Evolutionary conservation across 2,888 invertebrate species (phyloP), one percentile per base, ranked within the genome.

Genomic region (Muscina levida): DNA sequence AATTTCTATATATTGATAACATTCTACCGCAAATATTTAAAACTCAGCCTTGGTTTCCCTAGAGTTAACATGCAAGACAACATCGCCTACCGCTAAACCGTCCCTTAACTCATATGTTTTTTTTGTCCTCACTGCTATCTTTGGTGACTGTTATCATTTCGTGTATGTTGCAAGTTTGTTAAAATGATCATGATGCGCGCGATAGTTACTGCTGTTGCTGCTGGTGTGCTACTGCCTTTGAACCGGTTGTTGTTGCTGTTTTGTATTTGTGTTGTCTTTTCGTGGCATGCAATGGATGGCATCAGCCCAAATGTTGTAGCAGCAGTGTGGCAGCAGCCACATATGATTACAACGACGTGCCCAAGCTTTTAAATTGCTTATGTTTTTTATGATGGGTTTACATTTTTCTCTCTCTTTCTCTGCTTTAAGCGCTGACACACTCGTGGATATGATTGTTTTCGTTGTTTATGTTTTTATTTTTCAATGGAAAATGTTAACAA

Each of bases 331-430:
- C 31, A 31, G 31, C 31, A 31, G 71, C 53, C 71, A 59, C 53
- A 74, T 80, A 80, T 73, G 77, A 80, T 77, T 71, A 62, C 22
- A 42, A 77, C 19, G 67, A 68, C 81, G 81, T 81, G 77, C 74
- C 56, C 56, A 67, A 71, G 74, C 71, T 67, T 81, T 74, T 46
- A 76, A 77, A 81, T 81, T 71, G 71, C 48, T 74, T 81, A 67
- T 67, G 42, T 42, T 59, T 59, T 31, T 59, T 17, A 15, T 57
- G 39, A 1, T 8, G 31, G 31, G 37, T 4, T 22, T 26, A 11
- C 13, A 22, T 62, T 42, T 59, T 15, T 57, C 26, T n/a, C n/a
- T n/a, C 48, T 19, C 22, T 51, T 8, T 51, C 22, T 72, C 68
- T 67, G 72, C 68, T 62, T 72, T 53, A 31, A 3, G 31, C 31